A percentile compares a stretch with the other conserved stretches of the same genome.
Conservation (phyloP, 2,888 invertebrate genomes). For the Hyles lineata region DNA sequence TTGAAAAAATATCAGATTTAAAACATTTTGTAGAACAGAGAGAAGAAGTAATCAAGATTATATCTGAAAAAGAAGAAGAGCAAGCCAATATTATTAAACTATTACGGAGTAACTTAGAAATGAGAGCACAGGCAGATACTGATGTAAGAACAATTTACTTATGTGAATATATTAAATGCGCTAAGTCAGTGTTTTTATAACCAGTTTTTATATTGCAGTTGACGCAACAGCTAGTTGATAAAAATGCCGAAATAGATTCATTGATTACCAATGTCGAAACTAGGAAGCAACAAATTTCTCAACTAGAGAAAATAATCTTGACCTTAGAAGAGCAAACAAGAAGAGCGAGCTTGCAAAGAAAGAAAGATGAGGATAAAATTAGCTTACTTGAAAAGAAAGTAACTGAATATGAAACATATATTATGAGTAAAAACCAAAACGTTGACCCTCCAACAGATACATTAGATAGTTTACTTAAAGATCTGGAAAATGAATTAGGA, state of each 20-base stretch:
- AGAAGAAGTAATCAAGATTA: conserved; percentile 60
- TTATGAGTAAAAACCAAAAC: conserved; percentile 49
- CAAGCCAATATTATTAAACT: conserved; percentile 69
- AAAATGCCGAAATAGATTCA: conserved; percentile 67
- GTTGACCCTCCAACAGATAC: conserved; percentile 59
- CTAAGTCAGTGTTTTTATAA: not conserved
- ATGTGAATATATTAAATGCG: conserved; percentile 30
- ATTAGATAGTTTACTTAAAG: conserved; percentile 71
- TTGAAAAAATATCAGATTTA: conserved; percentile 53
- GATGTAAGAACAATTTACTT: conserved; percentile 53
- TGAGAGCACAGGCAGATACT: conserved; percentile 61
- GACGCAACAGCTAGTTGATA: conserved; percentile 62
- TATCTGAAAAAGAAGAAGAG: conserved; percentile 70
- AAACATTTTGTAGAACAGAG: conserved; percentile 59
- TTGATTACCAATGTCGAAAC: conserved; percentile 59
- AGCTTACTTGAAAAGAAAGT: conserved; percentile 60
- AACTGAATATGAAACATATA: conserved; percentile 55
- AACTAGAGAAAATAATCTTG: conserved; percentile 73
- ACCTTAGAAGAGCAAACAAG: conserved; percentile 69
- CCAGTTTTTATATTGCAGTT: conserved; percentile 51
- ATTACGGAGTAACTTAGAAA: conserved; percentile 65
- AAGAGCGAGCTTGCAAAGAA: conserved; percentile 57
- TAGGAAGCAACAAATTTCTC: conserved; percentile 62
- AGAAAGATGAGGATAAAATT: conserved; percentile 65
- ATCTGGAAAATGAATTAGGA: conserved; percentile 72